Evolutionary conservation across 2,113 vertebrate genomes (phyloP).

Genomic region (Felis chaus): DNA sequence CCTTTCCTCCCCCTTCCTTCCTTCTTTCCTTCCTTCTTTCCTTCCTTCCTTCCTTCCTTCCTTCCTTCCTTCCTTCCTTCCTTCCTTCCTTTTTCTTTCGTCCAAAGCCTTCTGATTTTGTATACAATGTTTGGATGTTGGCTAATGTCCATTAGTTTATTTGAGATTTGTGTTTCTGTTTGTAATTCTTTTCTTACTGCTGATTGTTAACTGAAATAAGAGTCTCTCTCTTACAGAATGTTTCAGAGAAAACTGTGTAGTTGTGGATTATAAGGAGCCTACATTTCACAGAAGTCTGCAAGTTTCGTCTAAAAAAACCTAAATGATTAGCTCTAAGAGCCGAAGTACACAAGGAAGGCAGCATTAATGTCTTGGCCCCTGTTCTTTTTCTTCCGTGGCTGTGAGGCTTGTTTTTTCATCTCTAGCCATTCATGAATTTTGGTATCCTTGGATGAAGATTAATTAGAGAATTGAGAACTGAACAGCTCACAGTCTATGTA

Average conservation of each 20-base stretch:
- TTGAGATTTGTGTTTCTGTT: background rate
- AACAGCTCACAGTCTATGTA: background rate
- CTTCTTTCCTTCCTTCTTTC: no score
- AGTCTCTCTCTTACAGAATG: background rate
- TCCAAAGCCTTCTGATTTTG: background rate
- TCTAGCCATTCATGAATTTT: background rate
- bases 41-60: no score
- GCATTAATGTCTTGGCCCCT: background rate
- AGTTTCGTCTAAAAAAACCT: background rate
- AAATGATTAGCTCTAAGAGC: background rate
- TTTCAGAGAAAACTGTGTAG: background rate
- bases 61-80: no score
- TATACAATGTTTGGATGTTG: background rate
- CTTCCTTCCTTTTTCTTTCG: background rate
- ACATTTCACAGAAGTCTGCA: background rate
- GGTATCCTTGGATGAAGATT: background rate
- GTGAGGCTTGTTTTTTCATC: background rate
- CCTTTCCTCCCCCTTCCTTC: no score
- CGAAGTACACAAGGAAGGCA: background rate
- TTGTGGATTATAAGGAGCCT: background rate
- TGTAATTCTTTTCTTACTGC: background rate
- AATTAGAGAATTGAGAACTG: background rate
- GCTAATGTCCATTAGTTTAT: background rate
- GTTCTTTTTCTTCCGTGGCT: background rate
- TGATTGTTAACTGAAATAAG: constrained; percentile 5